Evolutionary conservation across 2,113 vertebrate species (phyloP).

Genomic region (Microtus ochrogaster): DNA sequence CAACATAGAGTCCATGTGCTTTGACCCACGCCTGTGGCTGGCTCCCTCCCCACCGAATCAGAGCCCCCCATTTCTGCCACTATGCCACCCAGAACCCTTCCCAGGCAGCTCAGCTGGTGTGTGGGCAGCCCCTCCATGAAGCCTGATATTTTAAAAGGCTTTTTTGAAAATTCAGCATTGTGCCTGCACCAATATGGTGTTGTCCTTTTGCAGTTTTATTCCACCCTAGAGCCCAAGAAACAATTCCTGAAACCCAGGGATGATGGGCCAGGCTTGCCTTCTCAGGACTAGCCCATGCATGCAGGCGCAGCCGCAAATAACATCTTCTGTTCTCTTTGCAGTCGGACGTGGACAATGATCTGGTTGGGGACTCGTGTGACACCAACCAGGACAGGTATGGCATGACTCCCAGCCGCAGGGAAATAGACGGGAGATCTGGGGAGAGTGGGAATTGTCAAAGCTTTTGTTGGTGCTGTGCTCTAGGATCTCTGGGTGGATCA

Average conservation of each 20-base stretch:
- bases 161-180: conserved; percentile 60
- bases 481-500: not conserved
- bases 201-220: conserved; percentile 76
- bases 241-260: conserved; percentile 39
- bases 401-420: not conserved
- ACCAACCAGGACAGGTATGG: conserved; percentile 98
- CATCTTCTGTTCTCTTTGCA: conserved; percentile 83
- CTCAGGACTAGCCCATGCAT: conserved; percentile 2
- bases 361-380: conserved; percentile 97
- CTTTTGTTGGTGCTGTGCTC: not conserved
- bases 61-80: not conserved
- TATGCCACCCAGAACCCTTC: not conserved
- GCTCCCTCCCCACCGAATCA: not conserved
- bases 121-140: conserved; percentile 67
- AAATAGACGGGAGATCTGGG: not conserved
- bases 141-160: conserved; percentile 71
- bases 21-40: not conserved
- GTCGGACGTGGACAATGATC: conserved; percentile 96
- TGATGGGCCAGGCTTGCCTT: conserved; percentile 26
- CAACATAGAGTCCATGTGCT: not conserved
- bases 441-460: not conserved
- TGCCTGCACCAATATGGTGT: conserved; percentile 73
- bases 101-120: conserved; percentile 65
- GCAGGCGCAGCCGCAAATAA: not conserved
- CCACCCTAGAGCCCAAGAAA: conserved; percentile 36